These are phyloP conservation scores for Micronisus gabar DNA, from an alignment of 2,113 vertebrate species.

Conservation along the genomic window DNA sequence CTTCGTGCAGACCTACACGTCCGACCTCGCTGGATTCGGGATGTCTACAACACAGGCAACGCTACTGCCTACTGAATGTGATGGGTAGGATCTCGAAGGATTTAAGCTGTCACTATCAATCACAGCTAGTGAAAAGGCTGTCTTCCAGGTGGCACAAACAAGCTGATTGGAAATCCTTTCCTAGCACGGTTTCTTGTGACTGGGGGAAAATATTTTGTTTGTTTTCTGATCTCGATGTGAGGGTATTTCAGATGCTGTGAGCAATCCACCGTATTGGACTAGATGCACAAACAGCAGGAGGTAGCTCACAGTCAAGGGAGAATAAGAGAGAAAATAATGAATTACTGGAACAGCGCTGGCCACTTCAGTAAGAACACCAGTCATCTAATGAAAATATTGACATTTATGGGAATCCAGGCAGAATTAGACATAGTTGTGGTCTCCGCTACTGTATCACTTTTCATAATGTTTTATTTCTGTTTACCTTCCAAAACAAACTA, in stretches of 20 bases:
- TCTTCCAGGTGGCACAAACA: constrained; percentile 56
- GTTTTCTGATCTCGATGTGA: neutral
- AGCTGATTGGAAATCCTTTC: neutral
- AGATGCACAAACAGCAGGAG: neutral
- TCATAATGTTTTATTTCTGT: constrained; percentile 40
- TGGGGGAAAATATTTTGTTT: neutral
- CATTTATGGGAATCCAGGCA: constrained; percentile 40
- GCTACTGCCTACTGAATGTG: neutral
- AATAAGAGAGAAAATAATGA: neutral
- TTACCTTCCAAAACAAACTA: constrained; percentile 56
- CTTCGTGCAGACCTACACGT: constrained; percentile 2
- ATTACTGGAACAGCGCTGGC: neutral
- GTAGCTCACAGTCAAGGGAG: neutral
- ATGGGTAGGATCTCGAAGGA: neutral
- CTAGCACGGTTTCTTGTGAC: neutral
- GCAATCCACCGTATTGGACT: neutral
- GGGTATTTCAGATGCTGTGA: neutral
- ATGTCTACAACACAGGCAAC: neutral
- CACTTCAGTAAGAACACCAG: neutral
- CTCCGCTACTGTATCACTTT: neutral
- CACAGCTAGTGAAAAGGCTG: constrained; percentile 22
- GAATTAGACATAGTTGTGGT: constrained; percentile 33
- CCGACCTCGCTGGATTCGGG: neutral
- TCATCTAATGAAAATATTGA: constrained; percentile 35
- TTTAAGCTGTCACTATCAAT: constrained; percentile 53